Conservation (phyloP, 2,888 invertebrate species). For the Agapostemon virescens region DNA sequence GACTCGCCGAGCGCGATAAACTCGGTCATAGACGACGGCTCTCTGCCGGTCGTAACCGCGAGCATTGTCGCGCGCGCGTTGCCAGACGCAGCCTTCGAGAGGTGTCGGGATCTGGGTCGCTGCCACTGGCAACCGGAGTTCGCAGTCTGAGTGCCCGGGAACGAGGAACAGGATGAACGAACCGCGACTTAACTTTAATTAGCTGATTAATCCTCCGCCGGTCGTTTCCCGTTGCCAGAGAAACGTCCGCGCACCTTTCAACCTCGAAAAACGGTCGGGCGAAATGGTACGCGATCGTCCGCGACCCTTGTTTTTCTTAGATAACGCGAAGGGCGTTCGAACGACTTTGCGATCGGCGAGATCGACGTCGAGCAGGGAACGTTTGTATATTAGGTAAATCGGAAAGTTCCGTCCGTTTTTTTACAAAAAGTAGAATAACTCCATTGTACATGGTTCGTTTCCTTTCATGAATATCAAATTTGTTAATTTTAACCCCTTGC, state of each 20-base stretch:
- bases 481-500: too few relatives aligned
- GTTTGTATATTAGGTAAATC: too few relatives aligned
- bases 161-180: background rate
- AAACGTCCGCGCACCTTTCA: background rate
- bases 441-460: too few relatives aligned
- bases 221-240: background rate
- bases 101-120: conserved; percentile 13
- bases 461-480: too few relatives aligned
- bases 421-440: too few relatives aligned
- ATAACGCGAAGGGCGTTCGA: too few relatives aligned
- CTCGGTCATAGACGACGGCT: conserved; percentile 9
- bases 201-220: background rate
- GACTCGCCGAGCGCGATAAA: background rate
- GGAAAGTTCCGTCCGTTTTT: too few relatives aligned
- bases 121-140: background rate
- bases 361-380: too few relatives aligned
- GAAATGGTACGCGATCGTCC: too few relatives aligned
- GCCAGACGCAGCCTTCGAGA: conserved; percentile 1
- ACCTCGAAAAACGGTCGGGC: too few relatives aligned
- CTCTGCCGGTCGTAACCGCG: conserved; percentile 9
- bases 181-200: background rate
- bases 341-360: too few relatives aligned
- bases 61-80: background rate
- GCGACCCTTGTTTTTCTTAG: too few relatives aligned
- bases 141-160: background rate